Percentiles rank a stretch among this genome's conserved stretches.
Conservation (phyloP, 2,113 vertebrate genomes). For the Nothobranchius kuhntae region DNA sequence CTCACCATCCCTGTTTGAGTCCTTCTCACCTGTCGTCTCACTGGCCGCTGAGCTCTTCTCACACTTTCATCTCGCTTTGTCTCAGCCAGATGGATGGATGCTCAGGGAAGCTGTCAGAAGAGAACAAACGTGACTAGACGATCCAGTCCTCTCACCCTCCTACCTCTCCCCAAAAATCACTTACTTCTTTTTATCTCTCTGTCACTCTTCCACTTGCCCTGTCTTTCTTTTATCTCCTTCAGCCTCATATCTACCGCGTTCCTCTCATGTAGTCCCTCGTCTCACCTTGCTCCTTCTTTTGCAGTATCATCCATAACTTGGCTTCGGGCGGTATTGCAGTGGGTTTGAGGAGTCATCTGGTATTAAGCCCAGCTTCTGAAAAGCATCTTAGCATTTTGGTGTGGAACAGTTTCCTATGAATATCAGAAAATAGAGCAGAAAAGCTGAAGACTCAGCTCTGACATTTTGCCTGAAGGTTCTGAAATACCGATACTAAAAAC, state of each 20-base stretch:
- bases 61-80: constrained; percentile 57
- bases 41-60: constrained; percentile 26
- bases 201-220: constrained; percentile 38
- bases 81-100: constrained; percentile 52
- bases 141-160: constrained; percentile 41
- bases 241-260: constrained; percentile 51
- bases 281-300: constrained; percentile 16
- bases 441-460: constrained; percentile 11
- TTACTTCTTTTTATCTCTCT: constrained; percentile 25
- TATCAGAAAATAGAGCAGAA: constrained; percentile 39
- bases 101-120: constrained; percentile 37
- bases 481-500: neutral
- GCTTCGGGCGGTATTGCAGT: constrained; percentile 48
- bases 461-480: neutral
- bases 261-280: constrained; percentile 21
- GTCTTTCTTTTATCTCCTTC: constrained; percentile 56
- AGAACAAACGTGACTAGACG: constrained; percentile 47
- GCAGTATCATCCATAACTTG: constrained; percentile 38
- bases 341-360: constrained; percentile 61
- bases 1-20: constrained; percentile 37
- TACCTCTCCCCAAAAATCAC: neutral
- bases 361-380: constrained; percentile 50
- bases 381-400: constrained; percentile 51
- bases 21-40: constrained; percentile 63
- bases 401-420: constrained; percentile 48